Percentiles rank a stretch among this genome's conserved stretches.
Evolutionary conservation across 2,113 vertebrate species (phyloP).

Genomic region (Dryoscopus gambensis): DNA sequence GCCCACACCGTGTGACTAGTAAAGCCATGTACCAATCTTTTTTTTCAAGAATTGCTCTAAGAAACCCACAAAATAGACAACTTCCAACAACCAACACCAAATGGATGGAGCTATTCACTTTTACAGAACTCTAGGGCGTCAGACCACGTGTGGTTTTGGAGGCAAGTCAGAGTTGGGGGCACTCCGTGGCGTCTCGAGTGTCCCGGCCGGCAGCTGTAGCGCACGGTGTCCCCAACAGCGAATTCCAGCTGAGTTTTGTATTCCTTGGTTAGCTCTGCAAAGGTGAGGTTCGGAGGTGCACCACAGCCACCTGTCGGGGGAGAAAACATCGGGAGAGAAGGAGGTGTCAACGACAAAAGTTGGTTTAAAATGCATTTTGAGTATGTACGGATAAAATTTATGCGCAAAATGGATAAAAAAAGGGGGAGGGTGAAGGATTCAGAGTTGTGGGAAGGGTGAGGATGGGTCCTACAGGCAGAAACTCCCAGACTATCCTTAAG

Average conservation of each 20-base stretch:
- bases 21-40: slow-evolving; percentile 29
- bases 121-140: slow-evolving; percentile 40
- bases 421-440: not conserved
- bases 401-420: not conserved
- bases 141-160: slow-evolving; percentile 51
- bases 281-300: slow-evolving; percentile 16
- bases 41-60: not conserved
- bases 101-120: slow-evolving; percentile 58
- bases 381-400: not conserved
- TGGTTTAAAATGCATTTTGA: not conserved
- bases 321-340: rapidly evolving
- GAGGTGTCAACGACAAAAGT: not conserved
- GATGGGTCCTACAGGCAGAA: not conserved
- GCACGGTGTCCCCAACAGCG: not conserved
- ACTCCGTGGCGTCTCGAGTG: not conserved
- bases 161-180: slow-evolving; percentile 7
- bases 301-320: not conserved
- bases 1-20: slow-evolving; percentile 47
- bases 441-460: not conserved
- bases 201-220: slow-evolving; percentile 20
- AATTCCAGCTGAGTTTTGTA: not conserved
- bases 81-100: not conserved
- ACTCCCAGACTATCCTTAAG: not conserved
- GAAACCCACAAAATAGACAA: not conserved
- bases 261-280: not conserved